Conservation (phyloP, 2,888 invertebrate genomes). For the Diarsia brunnea region DNA sequence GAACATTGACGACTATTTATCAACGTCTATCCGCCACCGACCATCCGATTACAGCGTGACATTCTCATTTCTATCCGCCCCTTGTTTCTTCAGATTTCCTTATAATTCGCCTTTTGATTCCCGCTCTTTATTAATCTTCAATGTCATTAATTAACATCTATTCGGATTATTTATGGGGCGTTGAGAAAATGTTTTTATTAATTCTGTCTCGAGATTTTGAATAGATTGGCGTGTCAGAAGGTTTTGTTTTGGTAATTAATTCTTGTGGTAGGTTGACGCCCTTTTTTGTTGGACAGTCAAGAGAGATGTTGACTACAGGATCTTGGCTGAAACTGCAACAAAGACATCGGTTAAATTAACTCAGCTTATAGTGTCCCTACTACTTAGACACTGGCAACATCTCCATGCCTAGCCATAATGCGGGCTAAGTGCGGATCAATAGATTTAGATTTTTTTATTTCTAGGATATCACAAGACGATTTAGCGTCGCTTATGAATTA, state of each 20-base stretch:
- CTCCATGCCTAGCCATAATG: too few relatives aligned
- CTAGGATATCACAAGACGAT: too few relatives aligned
- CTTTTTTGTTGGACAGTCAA: not conserved
- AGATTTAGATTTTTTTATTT: too few relatives aligned
- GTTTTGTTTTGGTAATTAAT: slow-evolving; percentile 29
- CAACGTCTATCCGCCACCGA: slow-evolving; percentile 84
- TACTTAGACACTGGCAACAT: too few relatives aligned
- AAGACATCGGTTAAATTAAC: not conserved
- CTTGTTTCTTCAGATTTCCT: slow-evolving; percentile 81
- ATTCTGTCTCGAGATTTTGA: slow-evolving; percentile 29
- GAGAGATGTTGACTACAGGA: not conserved
- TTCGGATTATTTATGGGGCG: slow-evolving; percentile 72
- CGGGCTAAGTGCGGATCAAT: too few relatives aligned
- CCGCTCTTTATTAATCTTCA: slow-evolving; percentile 81
- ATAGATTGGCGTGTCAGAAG: slow-evolving; percentile 41
- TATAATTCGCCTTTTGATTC: slow-evolving; percentile 88
- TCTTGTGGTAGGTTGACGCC: not conserved
- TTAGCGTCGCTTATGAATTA: too few relatives aligned
- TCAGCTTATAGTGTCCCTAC: too few relatives aligned
- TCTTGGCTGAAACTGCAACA: not conserved
- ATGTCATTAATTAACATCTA: slow-evolving; percentile 87
- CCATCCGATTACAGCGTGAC: slow-evolving; percentile 88
- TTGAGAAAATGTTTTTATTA: slow-evolving; percentile 56
- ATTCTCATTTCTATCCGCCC: slow-evolving; percentile 83
- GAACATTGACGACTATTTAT: slow-evolving; percentile 83